A percentile compares a stretch with the other conserved stretches of the same genome.
phyloP scores from a whole-genome alignment of 2,113 vertebrate genomes.

The Anser brachyrhynchus region DNA sequence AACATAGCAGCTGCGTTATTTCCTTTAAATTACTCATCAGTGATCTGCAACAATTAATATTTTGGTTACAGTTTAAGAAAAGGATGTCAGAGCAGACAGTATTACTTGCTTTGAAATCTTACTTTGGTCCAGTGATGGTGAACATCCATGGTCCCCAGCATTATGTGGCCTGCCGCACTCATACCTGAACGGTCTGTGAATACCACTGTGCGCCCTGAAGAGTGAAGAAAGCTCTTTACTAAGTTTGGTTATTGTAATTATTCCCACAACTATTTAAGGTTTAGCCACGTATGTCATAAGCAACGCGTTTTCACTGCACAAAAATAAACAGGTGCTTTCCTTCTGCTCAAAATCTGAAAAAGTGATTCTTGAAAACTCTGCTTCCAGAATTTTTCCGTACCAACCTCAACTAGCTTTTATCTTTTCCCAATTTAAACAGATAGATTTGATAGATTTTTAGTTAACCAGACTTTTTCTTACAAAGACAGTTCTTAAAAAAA shows the following conservation, averaged over 20 bases:
- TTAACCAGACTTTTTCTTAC: not conserved
- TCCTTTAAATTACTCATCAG: not conserved
- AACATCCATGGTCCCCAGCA: conserved; percentile 96
- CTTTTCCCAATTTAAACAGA: not conserved
- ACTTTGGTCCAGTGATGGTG: conserved; percentile 96
- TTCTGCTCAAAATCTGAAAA: not conserved
- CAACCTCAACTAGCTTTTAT: not conserved
- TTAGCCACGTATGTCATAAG: not conserved
- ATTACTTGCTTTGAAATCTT: conserved; percentile 41
- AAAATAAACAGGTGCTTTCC: rapidly evolving
- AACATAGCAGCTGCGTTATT: not conserved
- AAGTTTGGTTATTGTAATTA: not conserved
- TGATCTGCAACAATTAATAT: not conserved
- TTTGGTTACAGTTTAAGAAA: not conserved
- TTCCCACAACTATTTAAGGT: not conserved
- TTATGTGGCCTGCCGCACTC: conserved; percentile 90
- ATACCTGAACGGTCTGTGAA: conserved; percentile 94
- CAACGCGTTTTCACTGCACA: not conserved
- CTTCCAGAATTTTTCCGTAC: not conserved
- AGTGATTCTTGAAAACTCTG: not conserved
- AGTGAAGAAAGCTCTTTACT: conserved; percentile 35
- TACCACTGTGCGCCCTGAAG: conserved; percentile 83
- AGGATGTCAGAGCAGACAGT: not conserved
- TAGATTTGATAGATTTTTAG: not conserved
- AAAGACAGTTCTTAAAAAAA: not conserved